Percentiles rank a stretch among this genome's conserved stretches.
Evolutionary conservation across 2,888 invertebrate genomes (phyloP).

Genomic region (Drosophila sordidula): DNA sequence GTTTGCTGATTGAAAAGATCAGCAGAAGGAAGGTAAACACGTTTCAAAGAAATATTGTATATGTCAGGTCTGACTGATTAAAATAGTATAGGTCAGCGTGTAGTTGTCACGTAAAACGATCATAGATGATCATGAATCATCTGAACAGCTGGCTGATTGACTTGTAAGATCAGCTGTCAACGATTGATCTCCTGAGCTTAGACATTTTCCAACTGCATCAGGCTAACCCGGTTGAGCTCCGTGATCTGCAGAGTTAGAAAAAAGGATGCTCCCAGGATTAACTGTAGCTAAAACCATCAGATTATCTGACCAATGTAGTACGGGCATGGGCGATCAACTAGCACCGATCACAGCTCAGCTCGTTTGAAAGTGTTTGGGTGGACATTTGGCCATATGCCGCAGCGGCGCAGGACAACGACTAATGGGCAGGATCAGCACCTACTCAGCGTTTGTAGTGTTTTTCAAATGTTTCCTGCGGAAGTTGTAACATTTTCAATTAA

Average conservation of each 20-base stretch:
- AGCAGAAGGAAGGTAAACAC: no score
- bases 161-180: constrained; percentile 1
- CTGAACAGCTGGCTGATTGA: constrained; percentile 15
- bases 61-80: not conserved
- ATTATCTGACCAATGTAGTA: constrained; percentile 14
- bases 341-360: constrained; percentile 8
- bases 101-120: not conserved
- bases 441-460: constrained; percentile 52
- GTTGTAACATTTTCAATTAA: constrained; percentile 74
- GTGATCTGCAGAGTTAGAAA: not conserved
- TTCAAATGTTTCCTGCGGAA: constrained; percentile 71
- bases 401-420: constrained; percentile 9
- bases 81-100: not conserved
- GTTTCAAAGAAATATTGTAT: not conserved
- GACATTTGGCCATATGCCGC: constrained; percentile 46
- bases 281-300: constrained; percentile 11
- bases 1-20: not conserved
- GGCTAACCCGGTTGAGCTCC: constrained; percentile 1
- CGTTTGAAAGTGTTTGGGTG: constrained; percentile 3
- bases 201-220: not conserved
- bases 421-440: constrained; percentile 56
- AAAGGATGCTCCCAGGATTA: constrained; percentile 4
- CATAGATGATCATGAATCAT: not conserved
- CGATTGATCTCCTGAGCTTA: constrained; percentile 7
- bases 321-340: constrained; percentile 10